Evolutionary conservation across 2,797 vertebrate species (phyloP).

Genomic region (Perodicticus potto): DNA sequence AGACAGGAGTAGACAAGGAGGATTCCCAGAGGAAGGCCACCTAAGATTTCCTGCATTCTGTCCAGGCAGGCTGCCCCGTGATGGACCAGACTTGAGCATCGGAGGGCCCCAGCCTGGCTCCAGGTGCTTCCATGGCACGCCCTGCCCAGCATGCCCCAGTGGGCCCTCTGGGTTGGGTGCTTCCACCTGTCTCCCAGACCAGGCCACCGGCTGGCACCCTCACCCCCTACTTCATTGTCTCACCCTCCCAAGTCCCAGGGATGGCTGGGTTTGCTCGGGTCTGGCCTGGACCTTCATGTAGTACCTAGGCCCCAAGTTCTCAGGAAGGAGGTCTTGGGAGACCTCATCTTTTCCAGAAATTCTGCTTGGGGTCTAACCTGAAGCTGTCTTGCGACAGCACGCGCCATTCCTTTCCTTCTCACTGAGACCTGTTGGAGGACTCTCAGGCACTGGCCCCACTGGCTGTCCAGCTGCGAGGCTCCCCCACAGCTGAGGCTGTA

Average conservation of each 20-base stretch:
- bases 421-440: neutral
- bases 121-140: fast-evolving
- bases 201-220: neutral
- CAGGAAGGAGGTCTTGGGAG: neutral
- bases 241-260: neutral
- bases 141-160: fast-evolving
- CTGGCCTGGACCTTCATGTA: neutral
- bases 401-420: neutral
- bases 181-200: neutral
- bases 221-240: fast-evolving
- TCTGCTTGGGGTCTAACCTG: conserved; percentile 9
- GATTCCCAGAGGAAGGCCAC: neutral
- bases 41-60: neutral
- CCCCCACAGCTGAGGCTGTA: fast-evolving
- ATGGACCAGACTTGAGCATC: fast-evolving
- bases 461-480: neutral
- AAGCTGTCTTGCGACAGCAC: neutral
- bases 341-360: neutral
- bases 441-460: fast-evolving
- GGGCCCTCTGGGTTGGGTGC: neutral
- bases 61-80: neutral
- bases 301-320: neutral
- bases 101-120: neutral
- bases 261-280: neutral
- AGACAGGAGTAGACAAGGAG: neutral